Conservation (phyloP, 2,797 vertebrate species). For the Pseudocheirus occidentalis region DNA sequence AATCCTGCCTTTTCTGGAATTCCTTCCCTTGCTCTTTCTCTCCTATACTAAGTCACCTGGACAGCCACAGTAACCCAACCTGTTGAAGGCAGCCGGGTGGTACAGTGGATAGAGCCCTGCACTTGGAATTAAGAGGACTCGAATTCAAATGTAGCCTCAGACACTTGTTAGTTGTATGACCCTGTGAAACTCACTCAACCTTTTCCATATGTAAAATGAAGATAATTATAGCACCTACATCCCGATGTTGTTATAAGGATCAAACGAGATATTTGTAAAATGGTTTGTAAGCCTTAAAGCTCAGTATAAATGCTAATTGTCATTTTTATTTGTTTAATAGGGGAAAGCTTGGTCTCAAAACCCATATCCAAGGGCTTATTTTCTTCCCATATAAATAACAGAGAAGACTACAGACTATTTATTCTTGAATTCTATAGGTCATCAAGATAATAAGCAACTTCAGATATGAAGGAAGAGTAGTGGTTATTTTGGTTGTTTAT, state of each 20-base stretch:
- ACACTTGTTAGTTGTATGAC: neutral
- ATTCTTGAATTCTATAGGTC: conserved; percentile 31
- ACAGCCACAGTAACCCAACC: neutral
- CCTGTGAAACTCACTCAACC: neutral
- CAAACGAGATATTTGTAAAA: neutral
- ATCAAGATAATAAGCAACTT: conserved; percentile 57
- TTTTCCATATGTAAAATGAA: neutral
- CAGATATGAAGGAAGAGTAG: conserved; percentile 17
- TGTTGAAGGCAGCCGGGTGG: neutral
- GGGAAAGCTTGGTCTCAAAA: neutral
- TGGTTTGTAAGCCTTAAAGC: neutral
- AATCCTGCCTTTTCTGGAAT: neutral
- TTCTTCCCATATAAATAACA: neutral
- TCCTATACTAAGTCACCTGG: neutral
- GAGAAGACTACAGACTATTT: conserved; percentile 9
- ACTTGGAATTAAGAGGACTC: neutral
- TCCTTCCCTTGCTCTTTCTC: neutral
- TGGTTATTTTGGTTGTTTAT: conserved; percentile 39
- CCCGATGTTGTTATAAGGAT: neutral
- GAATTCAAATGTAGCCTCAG: neutral
- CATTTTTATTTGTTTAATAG: neutral
- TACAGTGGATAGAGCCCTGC: neutral
- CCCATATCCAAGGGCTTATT: neutral
- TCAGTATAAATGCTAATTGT: neutral
- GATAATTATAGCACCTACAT: neutral